Evolutionary conservation across 2,797 vertebrate genomes (phyloP).

Genomic region (Merluccius polli): DNA sequence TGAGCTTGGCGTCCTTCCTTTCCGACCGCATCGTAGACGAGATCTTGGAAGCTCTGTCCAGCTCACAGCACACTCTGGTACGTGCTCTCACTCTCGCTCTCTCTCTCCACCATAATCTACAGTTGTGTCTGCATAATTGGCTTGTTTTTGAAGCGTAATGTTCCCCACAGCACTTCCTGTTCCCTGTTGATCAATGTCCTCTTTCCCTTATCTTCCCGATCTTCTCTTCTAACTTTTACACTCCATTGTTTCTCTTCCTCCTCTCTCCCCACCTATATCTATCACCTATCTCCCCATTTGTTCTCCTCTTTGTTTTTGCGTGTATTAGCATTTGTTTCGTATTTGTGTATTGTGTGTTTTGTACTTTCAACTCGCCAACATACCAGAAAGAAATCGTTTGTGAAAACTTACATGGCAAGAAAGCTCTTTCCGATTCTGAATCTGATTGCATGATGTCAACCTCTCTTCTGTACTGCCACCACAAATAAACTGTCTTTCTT

Average conservation of each 20-base stretch:
- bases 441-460: too few species aligned
- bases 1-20: conserved; percentile 92
- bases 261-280: neutral
- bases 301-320: neutral
- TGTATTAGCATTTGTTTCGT: neutral
- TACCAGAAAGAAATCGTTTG: neutral
- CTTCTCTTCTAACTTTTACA: neutral
- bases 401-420: neutral
- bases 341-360: neutral
- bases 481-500: neutral
- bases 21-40: conserved; percentile 96
- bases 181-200: neutral
- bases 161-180: neutral
- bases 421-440: too few species aligned
- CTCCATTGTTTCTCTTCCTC: neutral
- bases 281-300: neutral
- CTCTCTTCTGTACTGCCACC: too few species aligned
- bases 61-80: conserved; percentile 88
- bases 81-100: conserved; percentile 36
- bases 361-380: neutral
- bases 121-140: neutral
- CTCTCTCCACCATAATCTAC: neutral
- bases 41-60: conserved; percentile 89
- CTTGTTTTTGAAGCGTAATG: neutral
- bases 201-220: too few species aligned